Percentiles rank a stretch among this genome's conserved stretches.
phyloP scores from a whole-genome alignment of 2,888 invertebrate genomes.

The Chrysopilus asiliformis region DNA sequence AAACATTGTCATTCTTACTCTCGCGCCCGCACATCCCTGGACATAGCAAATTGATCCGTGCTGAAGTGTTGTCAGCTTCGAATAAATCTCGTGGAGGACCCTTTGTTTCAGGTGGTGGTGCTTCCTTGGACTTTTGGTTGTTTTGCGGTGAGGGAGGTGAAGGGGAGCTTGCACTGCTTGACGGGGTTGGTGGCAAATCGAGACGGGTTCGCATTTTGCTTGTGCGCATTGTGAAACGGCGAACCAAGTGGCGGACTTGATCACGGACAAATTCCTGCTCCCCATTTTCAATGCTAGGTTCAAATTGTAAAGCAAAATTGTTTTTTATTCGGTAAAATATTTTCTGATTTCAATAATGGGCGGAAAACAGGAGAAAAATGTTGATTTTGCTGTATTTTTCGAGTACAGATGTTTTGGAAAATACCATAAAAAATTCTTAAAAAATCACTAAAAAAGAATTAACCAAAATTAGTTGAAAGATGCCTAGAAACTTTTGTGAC shows the following conservation, averaged over 20 bases:
- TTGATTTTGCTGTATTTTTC: too few species aligned
- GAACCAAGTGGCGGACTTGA: slow-evolving; percentile 42
- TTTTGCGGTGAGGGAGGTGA: slow-evolving; percentile 24
- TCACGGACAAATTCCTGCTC: slow-evolving; percentile 32
- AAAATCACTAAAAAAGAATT: too few species aligned
- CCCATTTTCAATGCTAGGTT: slow-evolving; percentile 28
- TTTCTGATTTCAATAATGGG: too few species aligned
- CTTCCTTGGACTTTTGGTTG: slow-evolving; percentile 17
- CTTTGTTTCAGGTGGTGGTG: neutral
- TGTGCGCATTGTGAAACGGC: slow-evolving; percentile 46
- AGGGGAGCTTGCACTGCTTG: slow-evolving; percentile 42
- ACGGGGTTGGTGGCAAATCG: slow-evolving; percentile 50
- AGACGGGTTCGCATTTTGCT: slow-evolving; percentile 43
- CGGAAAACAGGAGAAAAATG: too few species aligned
- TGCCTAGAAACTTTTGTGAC: too few species aligned
- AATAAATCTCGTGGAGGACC: slow-evolving; percentile 8
- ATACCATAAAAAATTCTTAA: too few species aligned
- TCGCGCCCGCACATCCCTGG: slow-evolving; percentile 32
- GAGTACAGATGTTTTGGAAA: too few species aligned
- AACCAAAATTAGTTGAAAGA: too few species aligned
- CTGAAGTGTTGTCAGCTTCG: slow-evolving; percentile 13
- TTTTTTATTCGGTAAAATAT: neutral
- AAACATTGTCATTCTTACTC: slow-evolving; percentile 31
- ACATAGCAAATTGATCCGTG: slow-evolving; percentile 16
- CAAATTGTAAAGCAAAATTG: neutral